Base-by-base conservation (phyloP, 2,797 vertebrate species). In the Peromyscus attwateri region DNA sequence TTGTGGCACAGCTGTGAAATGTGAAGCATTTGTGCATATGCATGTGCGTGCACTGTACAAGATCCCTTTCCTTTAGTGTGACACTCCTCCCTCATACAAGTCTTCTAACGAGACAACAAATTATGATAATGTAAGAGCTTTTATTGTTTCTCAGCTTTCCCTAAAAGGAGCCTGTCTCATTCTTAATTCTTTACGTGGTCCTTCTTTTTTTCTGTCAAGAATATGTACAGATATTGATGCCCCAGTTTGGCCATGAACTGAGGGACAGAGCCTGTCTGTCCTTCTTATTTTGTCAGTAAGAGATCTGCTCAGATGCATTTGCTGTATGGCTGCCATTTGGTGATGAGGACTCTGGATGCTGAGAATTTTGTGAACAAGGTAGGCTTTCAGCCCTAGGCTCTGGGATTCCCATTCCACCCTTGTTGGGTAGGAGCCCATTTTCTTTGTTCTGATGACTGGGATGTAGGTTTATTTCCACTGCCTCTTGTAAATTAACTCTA, bases 1-100 rank as follows among this genome's bases (percentile, higher is more conserved):
- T 97, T 89, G 85, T 93, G 95, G 75, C 27, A 3, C 55, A 70
- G 94, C 91, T 95, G 92, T 85, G 46, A 16, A 68, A 10, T 52
- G 14, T 52, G 73, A 55, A 55, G 14, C 52, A n/a, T n/a, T n/a
- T n/a, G n/a, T n/a, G n/a, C n/a, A n/a, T n/a, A n/a, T n/a, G n/a
- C n/a, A n/a, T n/a, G 46, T 46, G 46, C 49, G 49, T 8, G 49
- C 49, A 37, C 2, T 27, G 1, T 4, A 6, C 9, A 66, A 62
- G 14, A 17, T 68, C 3, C 19, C 25, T 29, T 2, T 17, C 2
- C 25, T 92, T 87, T 25, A 40, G 0, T 80, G 3, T 66, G 19
- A 14, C 25, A 4, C 16, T 77, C 9, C 14, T 19, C 7, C 16
- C 70, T 71, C 13, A 40, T 75, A 73, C 11, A 77, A 71, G 49